Conservation (phyloP, 2,113 vertebrate species). For the Eudorcas thomsonii region DNA sequence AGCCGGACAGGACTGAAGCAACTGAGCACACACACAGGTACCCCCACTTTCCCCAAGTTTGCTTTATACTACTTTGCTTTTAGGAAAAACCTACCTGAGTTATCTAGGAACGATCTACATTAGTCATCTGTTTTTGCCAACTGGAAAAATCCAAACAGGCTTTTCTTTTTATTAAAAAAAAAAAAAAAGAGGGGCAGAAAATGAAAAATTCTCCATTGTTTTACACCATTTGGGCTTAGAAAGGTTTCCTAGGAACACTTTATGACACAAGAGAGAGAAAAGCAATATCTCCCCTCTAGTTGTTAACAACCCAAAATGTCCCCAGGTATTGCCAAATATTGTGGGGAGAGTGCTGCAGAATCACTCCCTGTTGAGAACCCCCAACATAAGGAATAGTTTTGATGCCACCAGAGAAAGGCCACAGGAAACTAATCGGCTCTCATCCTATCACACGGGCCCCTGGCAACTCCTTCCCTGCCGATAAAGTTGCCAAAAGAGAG, state of each 20-base stretch:
- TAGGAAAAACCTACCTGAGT: neutral
- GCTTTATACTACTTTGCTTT: neutral
- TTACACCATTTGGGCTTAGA: no score
- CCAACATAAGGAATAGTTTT: neutral
- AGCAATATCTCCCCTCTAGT: neutral
- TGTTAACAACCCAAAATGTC: neutral
- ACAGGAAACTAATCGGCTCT: accelerated
- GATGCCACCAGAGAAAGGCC: neutral
- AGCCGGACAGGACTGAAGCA: neutral
- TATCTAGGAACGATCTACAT: neutral
- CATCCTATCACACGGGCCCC: accelerated
- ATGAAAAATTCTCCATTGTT: neutral
- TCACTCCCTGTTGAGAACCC: neutral
- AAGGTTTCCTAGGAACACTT: neutral
- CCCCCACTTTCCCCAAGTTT: neutral
- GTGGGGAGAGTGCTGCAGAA: accelerated
- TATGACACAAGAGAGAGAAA: no score
- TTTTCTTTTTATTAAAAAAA: neutral
- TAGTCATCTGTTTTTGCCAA: neutral
- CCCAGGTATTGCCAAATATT: neutral
- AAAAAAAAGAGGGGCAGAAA: no score
- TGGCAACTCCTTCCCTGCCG: neutral
- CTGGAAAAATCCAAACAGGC: accelerated
- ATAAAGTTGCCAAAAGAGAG: accelerated
- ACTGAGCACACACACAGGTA: neutral